Evolutionary conservation across 2,888 invertebrate genomes (phyloP).

Genomic region (Drosophila prostipennis): DNA sequence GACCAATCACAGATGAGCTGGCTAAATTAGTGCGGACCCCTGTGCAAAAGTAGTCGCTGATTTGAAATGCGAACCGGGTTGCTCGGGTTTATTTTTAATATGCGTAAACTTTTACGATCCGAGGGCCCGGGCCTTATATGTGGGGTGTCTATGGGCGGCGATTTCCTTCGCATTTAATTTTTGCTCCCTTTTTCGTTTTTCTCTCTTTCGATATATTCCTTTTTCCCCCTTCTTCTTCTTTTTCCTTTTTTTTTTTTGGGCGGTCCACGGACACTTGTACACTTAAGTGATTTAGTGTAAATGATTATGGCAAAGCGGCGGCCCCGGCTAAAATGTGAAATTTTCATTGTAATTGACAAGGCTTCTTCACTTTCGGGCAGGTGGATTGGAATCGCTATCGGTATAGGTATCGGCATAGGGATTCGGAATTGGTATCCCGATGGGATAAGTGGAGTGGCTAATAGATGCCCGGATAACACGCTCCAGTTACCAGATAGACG

Average conservation of each 20-base stretch:
- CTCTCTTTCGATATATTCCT: not conserved
- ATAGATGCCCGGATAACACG: conserved; percentile 23
- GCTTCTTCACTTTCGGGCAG: conserved; percentile 56
- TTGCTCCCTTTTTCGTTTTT: conserved; percentile 7
- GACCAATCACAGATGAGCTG: conserved; percentile 80
- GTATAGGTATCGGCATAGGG: conserved; percentile 1
- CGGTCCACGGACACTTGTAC: conserved; percentile 68
- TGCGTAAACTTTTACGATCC: conserved; percentile 77
- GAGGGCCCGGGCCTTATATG: conserved; percentile 13
- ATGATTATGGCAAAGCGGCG: conserved; percentile 75
- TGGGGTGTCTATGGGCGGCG: conserved; percentile 45
- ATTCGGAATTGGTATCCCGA: conserved; percentile 1
- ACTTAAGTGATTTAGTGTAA: conserved; percentile 80
- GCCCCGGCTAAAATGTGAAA: conserved; percentile 41
- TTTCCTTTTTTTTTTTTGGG: conserved; percentile 44
- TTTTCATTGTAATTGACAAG: conserved; percentile 70
- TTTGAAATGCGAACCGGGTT: conserved; percentile 37
- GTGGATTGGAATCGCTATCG: conserved; percentile 39
- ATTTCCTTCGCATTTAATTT: conserved; percentile 39
- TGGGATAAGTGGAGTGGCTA: conserved; percentile 45
- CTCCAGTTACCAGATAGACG: conserved; percentile 1
- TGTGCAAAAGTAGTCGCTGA: conserved; percentile 44
- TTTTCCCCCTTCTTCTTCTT: no score
- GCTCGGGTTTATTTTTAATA: conserved; percentile 71
- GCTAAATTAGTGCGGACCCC: conserved; percentile 76